phyloP scores from a whole-genome alignment of 2,113 vertebrate species.

The Otolemur garnettii region DNA sequence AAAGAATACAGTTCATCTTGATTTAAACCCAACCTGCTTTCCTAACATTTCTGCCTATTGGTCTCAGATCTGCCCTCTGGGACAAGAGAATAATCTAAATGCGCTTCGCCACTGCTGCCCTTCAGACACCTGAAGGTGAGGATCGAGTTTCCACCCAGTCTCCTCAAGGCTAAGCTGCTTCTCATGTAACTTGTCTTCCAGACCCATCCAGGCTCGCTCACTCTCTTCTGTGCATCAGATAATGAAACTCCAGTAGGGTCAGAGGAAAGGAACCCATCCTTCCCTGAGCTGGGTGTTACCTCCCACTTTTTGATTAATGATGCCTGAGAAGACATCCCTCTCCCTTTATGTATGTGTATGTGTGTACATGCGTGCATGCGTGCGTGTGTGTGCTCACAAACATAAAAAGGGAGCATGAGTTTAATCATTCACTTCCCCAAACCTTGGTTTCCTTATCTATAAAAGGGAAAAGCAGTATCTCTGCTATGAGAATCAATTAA shows the following conservation, averaged over 20 bases:
- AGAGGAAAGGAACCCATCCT: neutral
- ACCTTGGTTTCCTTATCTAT: neutral
- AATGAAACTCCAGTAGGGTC: neutral
- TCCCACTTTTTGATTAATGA: neutral
- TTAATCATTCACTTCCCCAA: neutral
- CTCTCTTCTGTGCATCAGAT: neutral
- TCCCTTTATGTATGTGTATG: neutral
- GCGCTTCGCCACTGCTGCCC: neutral
- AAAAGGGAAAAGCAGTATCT: neutral
- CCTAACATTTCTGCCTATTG: neutral
- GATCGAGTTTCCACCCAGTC: neutral
- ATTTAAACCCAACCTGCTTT: neutral
- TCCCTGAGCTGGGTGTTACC: neutral
- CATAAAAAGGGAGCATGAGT: neutral
- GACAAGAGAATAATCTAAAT: neutral
- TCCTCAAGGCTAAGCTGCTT: neutral
- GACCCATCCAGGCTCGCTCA: neutral
- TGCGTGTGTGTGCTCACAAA: neutral
- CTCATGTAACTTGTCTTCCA: neutral
- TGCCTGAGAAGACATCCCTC: neutral
- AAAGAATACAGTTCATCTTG: neutral
- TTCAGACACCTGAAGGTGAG: neutral
- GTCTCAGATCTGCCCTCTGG: neutral
- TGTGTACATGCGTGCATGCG: too few relatives aligned
- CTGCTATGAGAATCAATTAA: neutral